Evolutionary conservation across 1,140 invertebrate species (phyloP).

Genomic region (Steinernema khuongi): DNA sequence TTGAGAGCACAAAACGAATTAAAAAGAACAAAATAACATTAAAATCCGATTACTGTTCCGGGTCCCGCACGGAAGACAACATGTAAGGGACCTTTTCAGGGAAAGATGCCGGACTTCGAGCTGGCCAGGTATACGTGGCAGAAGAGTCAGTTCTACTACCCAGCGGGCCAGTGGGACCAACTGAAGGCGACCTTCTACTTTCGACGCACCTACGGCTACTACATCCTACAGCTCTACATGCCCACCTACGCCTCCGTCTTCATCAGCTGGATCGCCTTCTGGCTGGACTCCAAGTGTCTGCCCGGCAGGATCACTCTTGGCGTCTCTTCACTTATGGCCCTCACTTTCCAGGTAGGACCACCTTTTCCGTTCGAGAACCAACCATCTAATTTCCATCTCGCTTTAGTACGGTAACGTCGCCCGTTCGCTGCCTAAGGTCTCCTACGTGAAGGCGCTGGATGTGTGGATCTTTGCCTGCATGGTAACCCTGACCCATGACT

Average conservation of each 20-base stretch:
- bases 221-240: conserved; percentile 63
- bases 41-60: too few relatives aligned
- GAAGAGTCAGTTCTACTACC: conserved; percentile 55
- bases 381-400: conserved; percentile 23
- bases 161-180: conserved; percentile 49
- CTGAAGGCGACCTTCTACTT: conserved; percentile 58
- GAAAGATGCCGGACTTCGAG: conserved; percentile 56
- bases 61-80: too few relatives aligned
- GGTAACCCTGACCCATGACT: conserved; percentile 8
- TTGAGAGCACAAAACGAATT: too few relatives aligned
- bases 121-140: conserved; percentile 51
- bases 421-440: conserved; percentile 38
- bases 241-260: conserved; percentile 61
- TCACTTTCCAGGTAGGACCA: conserved; percentile 38
- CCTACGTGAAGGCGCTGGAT: conserved; percentile 40
- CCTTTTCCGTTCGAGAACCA: conserved; percentile 14
- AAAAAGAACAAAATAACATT: too few relatives aligned
- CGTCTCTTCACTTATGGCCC: conserved; percentile 31
- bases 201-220: conserved; percentile 61
- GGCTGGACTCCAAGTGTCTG: conserved; percentile 62
- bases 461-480: conserved; percentile 45
- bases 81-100: neutral
- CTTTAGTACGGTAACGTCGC: conserved; percentile 44
- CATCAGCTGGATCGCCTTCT: conserved; percentile 63
- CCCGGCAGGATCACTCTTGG: conserved; percentile 59